phyloP scores from a whole-genome alignment of 2,113 vertebrate genomes.

The Suricata suricatta region DNA sequence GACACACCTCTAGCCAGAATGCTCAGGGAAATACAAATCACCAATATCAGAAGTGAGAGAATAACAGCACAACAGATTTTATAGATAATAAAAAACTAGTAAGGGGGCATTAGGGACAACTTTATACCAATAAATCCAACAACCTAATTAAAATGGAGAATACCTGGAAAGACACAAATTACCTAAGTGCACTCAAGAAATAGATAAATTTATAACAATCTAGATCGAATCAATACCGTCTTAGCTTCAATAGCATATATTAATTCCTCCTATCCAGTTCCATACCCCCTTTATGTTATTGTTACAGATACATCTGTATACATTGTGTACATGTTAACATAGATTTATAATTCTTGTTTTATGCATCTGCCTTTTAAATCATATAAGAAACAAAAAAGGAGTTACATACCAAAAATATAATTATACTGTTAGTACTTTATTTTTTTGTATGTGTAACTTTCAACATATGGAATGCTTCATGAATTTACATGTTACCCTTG shows the following conservation, averaged over 20 bases:
- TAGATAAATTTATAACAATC: not conserved
- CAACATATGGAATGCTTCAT: not conserved
- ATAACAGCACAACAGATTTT: not conserved
- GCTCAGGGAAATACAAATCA: not conserved
- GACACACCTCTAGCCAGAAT: not conserved
- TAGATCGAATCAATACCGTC: not conserved
- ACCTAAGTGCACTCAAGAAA: not conserved
- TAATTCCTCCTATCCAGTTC: not conserved
- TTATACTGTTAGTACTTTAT: not conserved
- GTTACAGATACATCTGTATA: not conserved
- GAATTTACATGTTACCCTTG: not conserved
- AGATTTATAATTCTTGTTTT: not conserved
- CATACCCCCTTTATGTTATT: not conserved
- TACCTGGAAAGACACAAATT: not conserved
- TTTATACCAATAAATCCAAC: not conserved
- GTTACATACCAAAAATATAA: not conserved
- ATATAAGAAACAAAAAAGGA: not conserved
- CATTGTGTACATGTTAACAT: not conserved
- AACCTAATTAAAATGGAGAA: not conserved
- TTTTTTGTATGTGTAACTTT: not conserved
- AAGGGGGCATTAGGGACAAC: not conserved
- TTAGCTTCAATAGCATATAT: not conserved
- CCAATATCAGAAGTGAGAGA: not conserved
- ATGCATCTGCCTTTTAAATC: conserved; percentile 4
- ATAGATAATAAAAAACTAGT: not conserved